Conservation (phyloP, 1,140 invertebrate genomes). For the Telenomus remus region DNA sequence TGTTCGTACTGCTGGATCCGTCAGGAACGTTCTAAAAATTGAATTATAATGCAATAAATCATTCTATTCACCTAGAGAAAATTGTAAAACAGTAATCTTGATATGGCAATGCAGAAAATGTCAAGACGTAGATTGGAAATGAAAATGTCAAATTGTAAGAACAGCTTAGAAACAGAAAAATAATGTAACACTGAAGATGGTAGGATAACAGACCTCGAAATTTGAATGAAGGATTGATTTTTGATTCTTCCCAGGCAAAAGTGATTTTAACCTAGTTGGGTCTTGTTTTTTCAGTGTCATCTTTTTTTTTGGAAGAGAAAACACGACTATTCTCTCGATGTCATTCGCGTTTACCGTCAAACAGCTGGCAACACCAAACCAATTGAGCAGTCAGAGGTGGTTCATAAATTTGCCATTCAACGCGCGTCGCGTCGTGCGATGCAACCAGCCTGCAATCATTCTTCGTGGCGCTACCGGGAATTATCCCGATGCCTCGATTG, state of each 20-base stretch:
- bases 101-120: too few species aligned
- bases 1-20: too few species aligned
- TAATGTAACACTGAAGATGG: too few species aligned
- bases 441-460: conserved; percentile 23
- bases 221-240: too few species aligned
- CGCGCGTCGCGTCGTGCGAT: conserved; percentile 13
- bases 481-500: conserved; percentile 35
- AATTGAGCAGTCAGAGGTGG: conserved; percentile 54
- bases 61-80: too few species aligned
- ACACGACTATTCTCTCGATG: conserved; percentile 51
- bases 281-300: conserved; percentile 49
- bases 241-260: conserved; percentile 16
- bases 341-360: conserved; percentile 45
- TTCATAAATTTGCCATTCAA: conserved; percentile 59
- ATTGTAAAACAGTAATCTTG: too few species aligned
- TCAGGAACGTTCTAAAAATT: too few species aligned
- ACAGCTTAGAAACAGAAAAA: too few species aligned
- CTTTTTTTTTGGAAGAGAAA: conserved; percentile 53
- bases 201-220: too few species aligned
- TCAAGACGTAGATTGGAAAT: too few species aligned
- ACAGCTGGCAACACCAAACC: conserved; percentile 49
- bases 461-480: conserved; percentile 3
- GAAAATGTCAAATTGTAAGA: too few species aligned
- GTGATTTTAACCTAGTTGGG: conserved; percentile 39
- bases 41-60: too few species aligned